Evolutionary conservation across 1,140 invertebrate genomes (phyloP).

Genomic region (Drosophila orosa): DNA sequence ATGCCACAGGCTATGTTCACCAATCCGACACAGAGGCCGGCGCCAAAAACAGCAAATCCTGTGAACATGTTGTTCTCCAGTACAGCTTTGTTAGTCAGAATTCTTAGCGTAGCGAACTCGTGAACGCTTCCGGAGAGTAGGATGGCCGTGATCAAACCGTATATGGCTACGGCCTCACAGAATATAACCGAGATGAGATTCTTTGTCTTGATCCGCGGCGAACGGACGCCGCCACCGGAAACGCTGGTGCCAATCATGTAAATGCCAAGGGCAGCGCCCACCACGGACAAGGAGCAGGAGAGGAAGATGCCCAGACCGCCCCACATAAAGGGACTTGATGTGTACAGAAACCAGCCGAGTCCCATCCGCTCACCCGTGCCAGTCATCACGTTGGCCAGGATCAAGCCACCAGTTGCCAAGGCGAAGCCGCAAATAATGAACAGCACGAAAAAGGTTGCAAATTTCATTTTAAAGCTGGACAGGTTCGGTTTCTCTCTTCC

Average conservation of each 20-base stretch:
- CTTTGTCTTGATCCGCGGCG: constrained; percentile 99
- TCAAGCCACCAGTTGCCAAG: constrained; percentile 83
- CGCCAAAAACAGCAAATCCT: constrained; percentile 97
- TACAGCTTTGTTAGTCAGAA: constrained; percentile 48
- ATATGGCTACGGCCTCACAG: constrained; percentile 99
- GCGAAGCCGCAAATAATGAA: constrained; percentile 83
- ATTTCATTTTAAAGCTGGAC: constrained; percentile 34
- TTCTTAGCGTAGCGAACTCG: constrained; percentile 79
- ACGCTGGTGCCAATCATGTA: constrained; percentile 98
- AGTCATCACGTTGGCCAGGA: constrained; percentile 92
- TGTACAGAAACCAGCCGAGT: constrained; percentile 94
- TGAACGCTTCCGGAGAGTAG: constrained; percentile 94
- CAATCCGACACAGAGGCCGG: constrained; percentile 95
- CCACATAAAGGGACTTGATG: constrained; percentile 97
- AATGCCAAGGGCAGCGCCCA: constrained; percentile 98
- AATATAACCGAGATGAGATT: constrained; percentile 99
- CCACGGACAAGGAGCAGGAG: constrained; percentile 96
- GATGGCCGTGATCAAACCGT: constrained; percentile 99
- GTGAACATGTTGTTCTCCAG: constrained; percentile 88
- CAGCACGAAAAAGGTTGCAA: constrained; percentile 9
- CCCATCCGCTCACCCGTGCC: constrained; percentile 94
- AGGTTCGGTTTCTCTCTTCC: too few relatives aligned
- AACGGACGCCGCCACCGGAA: constrained; percentile 98
- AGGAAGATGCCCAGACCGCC: constrained; percentile 95
- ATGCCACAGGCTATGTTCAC: constrained; percentile 98